These are phyloP conservation scores for Hyposmocoma kahamanoa DNA, from an alignment of 1,140 invertebrate species.

Conservation along the genomic window DNA sequence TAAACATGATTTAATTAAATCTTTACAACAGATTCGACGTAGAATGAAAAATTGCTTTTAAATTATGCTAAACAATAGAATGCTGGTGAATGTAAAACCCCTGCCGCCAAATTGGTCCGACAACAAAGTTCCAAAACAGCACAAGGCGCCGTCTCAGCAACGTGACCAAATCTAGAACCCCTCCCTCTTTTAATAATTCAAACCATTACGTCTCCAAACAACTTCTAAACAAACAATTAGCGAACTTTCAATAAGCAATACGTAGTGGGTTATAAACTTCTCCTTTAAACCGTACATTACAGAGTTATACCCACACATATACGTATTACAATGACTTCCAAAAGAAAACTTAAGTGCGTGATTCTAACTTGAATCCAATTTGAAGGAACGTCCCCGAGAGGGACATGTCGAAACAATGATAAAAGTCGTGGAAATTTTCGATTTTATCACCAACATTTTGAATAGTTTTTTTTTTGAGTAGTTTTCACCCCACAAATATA, in stretches of 20 bases:
- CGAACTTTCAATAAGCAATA: conserved; percentile 6
- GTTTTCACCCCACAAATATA: no score
- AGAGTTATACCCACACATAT: no score
- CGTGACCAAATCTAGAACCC: conserved; percentile 23
- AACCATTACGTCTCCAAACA: conserved; percentile 33
- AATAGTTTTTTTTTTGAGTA: background rate
- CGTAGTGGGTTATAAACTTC: no score
- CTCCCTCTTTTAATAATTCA: conserved; percentile 43
- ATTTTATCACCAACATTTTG: conserved; percentile 18
- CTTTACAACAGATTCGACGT: no score
- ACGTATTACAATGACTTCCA: no score
- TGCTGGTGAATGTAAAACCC: conserved; percentile 15
- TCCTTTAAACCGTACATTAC: no score
- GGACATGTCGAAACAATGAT: conserved; percentile 52
- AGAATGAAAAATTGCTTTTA: background rate
- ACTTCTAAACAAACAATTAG: conserved; percentile 43
- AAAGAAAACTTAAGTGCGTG: conserved; percentile 38
- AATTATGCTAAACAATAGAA: conserved; percentile 15
- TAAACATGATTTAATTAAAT: no score
- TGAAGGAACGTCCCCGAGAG: conserved; percentile 57
- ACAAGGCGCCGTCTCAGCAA: conserved; percentile 19
- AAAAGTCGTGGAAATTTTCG: conserved; percentile 48
- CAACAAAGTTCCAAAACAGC: conserved; percentile 18
- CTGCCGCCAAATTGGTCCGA: no score
- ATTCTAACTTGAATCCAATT: conserved; percentile 67